A percentile compares a stretch with the other conserved stretches of the same genome.
phyloP scores from a whole-genome alignment of 2,888 invertebrate species.

The Achlya flavicornis region DNA sequence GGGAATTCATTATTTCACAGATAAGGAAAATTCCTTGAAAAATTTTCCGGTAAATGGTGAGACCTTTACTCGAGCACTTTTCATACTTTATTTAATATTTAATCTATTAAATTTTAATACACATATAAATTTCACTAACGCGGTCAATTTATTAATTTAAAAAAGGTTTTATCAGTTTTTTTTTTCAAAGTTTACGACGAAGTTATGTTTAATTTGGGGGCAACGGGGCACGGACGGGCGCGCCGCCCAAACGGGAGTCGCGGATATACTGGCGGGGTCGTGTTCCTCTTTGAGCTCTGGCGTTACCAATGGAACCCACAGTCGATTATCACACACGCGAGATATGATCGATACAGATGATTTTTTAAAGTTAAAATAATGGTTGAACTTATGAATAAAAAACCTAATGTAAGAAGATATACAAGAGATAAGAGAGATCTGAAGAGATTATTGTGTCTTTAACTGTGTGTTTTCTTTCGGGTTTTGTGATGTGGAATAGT shows the following conservation, averaged over 20 bases:
- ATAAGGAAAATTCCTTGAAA: no score
- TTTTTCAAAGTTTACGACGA: slow-evolving; percentile 6
- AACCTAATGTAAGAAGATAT: no score
- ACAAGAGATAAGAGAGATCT: no score
- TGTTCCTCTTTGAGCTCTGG: slow-evolving; percentile 25
- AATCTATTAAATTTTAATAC: not conserved
- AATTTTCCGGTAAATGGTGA: no score
- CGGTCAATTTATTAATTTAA: not conserved
- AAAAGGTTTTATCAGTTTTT: not conserved
- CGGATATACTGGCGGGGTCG: slow-evolving; percentile 49
- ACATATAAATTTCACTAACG: not conserved
- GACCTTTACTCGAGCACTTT: not conserved
- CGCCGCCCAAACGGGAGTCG: slow-evolving; percentile 55
- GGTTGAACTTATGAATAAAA: no score
- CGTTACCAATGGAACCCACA: slow-evolving; percentile 31
- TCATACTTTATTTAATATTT: not conserved
- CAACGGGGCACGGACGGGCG: slow-evolving; percentile 39
- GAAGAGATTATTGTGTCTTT: no score
- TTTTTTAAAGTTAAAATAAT: not conserved
- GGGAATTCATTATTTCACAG: no score
- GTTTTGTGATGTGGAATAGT: not conserved
- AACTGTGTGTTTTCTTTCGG: no score
- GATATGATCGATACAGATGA: not conserved
- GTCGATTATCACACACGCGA: slow-evolving; percentile 18
- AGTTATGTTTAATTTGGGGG: slow-evolving; percentile 32